Evolutionary conservation across 2,113 vertebrate species (phyloP), one percentile per base, ranked within the genome.

Genomic region (Megalops atlanticus): DNA sequence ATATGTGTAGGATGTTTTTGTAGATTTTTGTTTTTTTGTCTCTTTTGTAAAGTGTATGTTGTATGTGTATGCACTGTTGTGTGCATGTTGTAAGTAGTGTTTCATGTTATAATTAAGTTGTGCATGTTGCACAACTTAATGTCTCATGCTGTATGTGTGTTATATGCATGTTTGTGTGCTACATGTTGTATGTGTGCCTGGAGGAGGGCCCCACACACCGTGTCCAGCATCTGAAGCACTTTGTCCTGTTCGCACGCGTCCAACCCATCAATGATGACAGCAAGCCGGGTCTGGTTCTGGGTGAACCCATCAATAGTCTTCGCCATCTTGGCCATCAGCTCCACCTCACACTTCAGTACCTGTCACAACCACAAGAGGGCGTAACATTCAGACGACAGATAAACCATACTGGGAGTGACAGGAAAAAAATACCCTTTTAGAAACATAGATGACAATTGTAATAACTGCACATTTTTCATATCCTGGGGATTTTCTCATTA

Each of bases 221-320:
- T 99, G 90, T 99, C 98, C 36, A 99, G 94, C 98, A 99, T 99
- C 92, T 98, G 98, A 71, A 99, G 93, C 73, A 99, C 98, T 92
- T 94, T 97, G 93, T 99, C 98, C 87, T 99, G 98, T 58, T 99
- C 98, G 58, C 98, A 99, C 80, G 98, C 96, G 70, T 99, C 98
- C 81, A 99, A 89, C 0, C 98, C 98, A 69, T 99, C 98, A 0
- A 99, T 98, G 90, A 99, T 99, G 41, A 99, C 97, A 4, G 96
- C 97, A 89, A 99, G 96, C 45, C 98, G 94, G 0, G 98, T 99
- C 91, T 99, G 98, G 90, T 99, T 98, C 93, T 99, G 97, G 76
- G 98, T 99, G 85, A 99, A 99, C 77, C 97, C 93, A 74, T 99
- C 98, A 11, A 99, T 99, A 39, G 97, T 96, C 91, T 99, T 99